Base-by-base conservation (phyloP, 2,888 invertebrate genomes). In the Hemithea aestivaria region DNA sequence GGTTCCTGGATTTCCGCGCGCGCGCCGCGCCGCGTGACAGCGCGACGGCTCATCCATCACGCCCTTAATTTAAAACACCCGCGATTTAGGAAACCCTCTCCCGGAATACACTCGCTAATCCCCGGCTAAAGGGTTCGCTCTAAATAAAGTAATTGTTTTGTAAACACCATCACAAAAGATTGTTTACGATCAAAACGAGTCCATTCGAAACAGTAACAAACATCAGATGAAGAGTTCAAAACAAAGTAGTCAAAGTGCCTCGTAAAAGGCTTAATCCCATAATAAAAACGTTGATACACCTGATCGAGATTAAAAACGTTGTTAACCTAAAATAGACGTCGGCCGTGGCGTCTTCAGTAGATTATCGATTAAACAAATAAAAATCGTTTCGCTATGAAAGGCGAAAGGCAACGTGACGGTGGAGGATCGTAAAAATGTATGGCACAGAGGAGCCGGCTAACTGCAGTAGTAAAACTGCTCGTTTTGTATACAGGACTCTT, bases 331-430 rank as follows among this genome's bases (percentile, higher is more conserved):
- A 84, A 84, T 83, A 87, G 75, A 65, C 66, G 66, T 63, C 65
- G 67, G 64, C 70, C 69, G 65, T 71, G 58, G 70, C 72, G 71
- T 81, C 79, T 83, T 82, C 73, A 75, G 76, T 73, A 76, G 72
- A 65, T 64, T 74, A 85, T 87, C 81, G 85, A 85, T 87, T 85
- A 85, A 85, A 87, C 85, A 83, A 84, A 85, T 84, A 83, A 83
- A 85, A 81, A 64, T 58, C 68, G 80, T 79, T 82, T 84, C 76
- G 82, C 83, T 72, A 74, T 79, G 74, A 79, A 83, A 83, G 79
- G 77, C 80, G 72, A 78, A 80, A 77, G 77, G 79, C 79, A 73
- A 76, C 68, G 75, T 80, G 80, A 83, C 74, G 79, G 70, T 66
- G 66, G 72, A 72, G 68, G 70, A 68, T 85, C 85, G 74, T 87